phyloP scores from a whole-genome alignment of 2,113 vertebrate species.

The Hippocampus comes region DNA sequence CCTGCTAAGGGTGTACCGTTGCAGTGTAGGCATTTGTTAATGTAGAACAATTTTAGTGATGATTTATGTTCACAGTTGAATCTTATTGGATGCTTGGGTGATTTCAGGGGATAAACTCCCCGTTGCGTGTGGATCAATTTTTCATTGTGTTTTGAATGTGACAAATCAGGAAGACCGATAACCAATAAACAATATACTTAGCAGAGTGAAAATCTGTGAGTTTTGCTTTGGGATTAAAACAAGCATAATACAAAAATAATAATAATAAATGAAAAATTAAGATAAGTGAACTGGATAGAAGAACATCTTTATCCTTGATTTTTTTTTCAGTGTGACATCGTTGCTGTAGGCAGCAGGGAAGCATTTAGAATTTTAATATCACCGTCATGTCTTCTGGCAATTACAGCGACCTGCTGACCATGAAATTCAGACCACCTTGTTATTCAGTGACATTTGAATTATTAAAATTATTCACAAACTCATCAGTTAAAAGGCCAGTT shows the following conservation, averaged over 20 bases:
- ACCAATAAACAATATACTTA: no score
- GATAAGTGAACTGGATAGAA: no score
- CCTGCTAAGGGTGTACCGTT: not conserved
- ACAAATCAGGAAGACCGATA: not conserved
- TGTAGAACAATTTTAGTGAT: not conserved
- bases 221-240: no score
- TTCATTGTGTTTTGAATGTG: not conserved
- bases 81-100: not conserved
- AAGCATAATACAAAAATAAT: no score
- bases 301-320: not conserved
- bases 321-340: not conserved
- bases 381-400: slow-evolving; percentile 40
- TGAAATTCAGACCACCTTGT: slow-evolving; percentile 62
- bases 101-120: not conserved
- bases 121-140: not conserved
- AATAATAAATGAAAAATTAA: not conserved
- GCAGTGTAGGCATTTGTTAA: no score
- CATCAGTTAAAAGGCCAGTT: slow-evolving; percentile 46
- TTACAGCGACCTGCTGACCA: slow-evolving; percentile 55
- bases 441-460: slow-evolving; percentile 66
- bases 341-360: slow-evolving; percentile 8
- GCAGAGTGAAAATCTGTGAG: no score
- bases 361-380: slow-evolving; percentile 41
- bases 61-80: not conserved
- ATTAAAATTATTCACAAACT: slow-evolving; percentile 53